Conservation (phyloP, 2,797 vertebrate genomes). For the Mormyrus proboscirostris region DNA sequence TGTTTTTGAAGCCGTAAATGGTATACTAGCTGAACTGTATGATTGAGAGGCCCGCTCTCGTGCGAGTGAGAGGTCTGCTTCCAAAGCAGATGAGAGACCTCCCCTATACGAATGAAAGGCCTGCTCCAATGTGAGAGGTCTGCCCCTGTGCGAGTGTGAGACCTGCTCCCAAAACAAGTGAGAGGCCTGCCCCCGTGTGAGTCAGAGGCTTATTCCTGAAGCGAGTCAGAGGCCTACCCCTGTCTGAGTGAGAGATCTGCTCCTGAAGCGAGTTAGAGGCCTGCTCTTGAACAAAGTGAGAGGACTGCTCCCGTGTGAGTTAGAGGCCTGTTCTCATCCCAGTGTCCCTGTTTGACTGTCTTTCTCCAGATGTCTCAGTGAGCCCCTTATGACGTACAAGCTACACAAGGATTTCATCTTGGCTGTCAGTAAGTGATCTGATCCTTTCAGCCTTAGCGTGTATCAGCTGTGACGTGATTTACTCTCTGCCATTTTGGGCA, state of each 20-base stretch:
- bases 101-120: background rate
- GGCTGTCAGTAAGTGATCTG: slow-evolving; percentile 85
- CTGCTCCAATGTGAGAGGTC: background rate
- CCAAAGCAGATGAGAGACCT: background rate
- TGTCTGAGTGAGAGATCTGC: background rate
- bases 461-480: background rate
- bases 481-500: background rate
- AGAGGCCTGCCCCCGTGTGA: background rate
- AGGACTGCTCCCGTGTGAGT: background rate
- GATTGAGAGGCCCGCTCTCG: background rate
- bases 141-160: background rate
- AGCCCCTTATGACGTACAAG: slow-evolving; percentile 92
- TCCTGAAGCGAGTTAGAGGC: background rate
- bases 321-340: background rate
- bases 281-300: background rate
- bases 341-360: background rate
- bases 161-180: background rate
- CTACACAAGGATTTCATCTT: slow-evolving; percentile 92
- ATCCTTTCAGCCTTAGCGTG: background rate
- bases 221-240: background rate
- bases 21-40: background rate
- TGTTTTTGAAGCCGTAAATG: background rate
- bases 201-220: background rate
- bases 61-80: background rate
- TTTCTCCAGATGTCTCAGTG: slow-evolving; percentile 76